phyloP scores from a whole-genome alignment of 2,113 vertebrate species.

The Pangasianodon gigas region DNA sequence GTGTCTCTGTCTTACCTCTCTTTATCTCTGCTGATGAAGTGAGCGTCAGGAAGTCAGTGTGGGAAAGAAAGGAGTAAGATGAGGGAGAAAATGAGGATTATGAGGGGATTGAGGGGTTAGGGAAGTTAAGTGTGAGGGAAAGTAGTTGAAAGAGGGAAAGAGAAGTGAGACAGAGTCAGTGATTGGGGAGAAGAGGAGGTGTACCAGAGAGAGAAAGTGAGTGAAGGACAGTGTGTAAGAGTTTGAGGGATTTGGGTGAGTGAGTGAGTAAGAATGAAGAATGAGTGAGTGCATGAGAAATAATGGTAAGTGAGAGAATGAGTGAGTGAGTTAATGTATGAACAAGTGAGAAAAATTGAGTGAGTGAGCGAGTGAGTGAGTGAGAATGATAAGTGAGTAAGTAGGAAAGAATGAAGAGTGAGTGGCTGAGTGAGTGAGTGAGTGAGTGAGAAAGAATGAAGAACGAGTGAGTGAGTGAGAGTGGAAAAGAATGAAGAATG shows the following conservation, averaged over 20 bases:
- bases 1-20: neutral
- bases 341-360: too few relatives aligned
- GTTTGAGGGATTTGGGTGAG: neutral
- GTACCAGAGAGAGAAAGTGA: neutral
- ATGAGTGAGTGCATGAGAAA: neutral
- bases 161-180: neutral
- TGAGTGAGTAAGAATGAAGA: neutral
- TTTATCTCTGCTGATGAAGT: neutral
- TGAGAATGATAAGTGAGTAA: neutral
- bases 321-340: neutral
- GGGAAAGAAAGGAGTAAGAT: neutral
- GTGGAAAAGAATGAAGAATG: neutral
- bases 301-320: neutral
- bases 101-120: neutral
- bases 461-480: neutral
- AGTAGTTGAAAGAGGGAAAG: neutral
- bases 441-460: neutral
- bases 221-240: neutral
- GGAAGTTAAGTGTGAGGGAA: neutral
- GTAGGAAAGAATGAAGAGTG: neutral
- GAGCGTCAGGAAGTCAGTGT: neutral
- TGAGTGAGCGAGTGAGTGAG: neutral
- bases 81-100: neutral
- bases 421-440: neutral
- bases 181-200: neutral